Conservation (phyloP, 2,888 invertebrate species). For the Rhamnusium bicolor region DNA sequence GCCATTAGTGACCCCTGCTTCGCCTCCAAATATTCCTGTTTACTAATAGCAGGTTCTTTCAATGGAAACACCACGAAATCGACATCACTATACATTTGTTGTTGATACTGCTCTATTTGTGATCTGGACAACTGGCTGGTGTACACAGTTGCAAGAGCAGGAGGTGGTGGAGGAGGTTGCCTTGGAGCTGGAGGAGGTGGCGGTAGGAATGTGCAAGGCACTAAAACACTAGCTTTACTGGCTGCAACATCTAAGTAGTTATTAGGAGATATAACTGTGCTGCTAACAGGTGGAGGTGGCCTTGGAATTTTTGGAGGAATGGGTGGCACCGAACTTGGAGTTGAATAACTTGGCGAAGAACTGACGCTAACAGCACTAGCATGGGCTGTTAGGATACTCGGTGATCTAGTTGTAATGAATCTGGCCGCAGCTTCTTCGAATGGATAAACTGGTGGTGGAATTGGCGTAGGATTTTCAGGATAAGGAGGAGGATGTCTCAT, state of each 20-base stretch:
- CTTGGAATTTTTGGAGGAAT: conserved; percentile 72
- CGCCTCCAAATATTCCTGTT: conserved; percentile 92
- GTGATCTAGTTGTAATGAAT: conserved; percentile 84
- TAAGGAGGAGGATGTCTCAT: conserved; percentile 80
- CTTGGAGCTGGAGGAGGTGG: conserved; percentile 80
- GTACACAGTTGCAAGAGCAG: conserved; percentile 82
- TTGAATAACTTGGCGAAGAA: conserved; percentile 76
- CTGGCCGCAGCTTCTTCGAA: conserved; percentile 83
- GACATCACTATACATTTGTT: conserved; percentile 91
- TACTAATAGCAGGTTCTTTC: conserved; percentile 91
- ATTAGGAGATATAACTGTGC: conserved; percentile 74
- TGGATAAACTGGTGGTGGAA: conserved; percentile 76
- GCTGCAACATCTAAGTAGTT: conserved; percentile 78
- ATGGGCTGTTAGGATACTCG: conserved; percentile 84
- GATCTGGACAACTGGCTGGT: conserved; percentile 80
- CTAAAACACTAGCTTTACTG: conserved; percentile 72
- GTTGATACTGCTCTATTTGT: conserved; percentile 90
- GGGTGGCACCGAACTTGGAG: conserved; percentile 70
- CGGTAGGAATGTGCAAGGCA: conserved; percentile 71
- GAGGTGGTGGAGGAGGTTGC: conserved; percentile 76
- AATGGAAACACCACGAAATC: conserved; percentile 93
- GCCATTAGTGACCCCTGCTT: conserved; percentile 85
- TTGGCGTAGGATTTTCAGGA: conserved; percentile 72
- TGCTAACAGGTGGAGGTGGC: conserved; percentile 69
- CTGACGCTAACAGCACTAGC: conserved; percentile 79